Base-by-base conservation (phyloP, 2,888 invertebrate genomes). In the Acrobasis suavella region DNA sequence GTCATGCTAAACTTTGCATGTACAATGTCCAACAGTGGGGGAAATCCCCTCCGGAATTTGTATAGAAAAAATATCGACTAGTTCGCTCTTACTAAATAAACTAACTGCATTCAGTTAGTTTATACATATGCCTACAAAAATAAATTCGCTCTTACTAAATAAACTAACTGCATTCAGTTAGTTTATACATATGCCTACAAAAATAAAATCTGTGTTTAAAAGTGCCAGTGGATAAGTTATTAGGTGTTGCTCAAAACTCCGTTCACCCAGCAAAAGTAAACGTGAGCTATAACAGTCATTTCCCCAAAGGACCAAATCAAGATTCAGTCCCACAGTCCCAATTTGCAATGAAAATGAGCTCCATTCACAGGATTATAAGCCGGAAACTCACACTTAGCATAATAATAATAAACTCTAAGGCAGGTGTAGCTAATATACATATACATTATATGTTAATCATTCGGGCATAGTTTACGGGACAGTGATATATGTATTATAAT, bases 301-400 rank as follows among this genome's bases (percentile, higher is more conserved):
- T 42, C 56, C 16, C 9, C 12, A 56, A 56, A 56, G 56, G 56
- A 56, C 16, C 17, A 69, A 65, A 71, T 54, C 60, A 60, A 60
- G 58, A 65, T 64, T 65, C 72, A 42, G 39, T 17, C 17, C 15
- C n/a, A 54, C 3, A 78, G 76, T 83, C 82, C 82, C 81, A 85
- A 85, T 85, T 85, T 85, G 82, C 85, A 84, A 85, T 82, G 77
- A 80, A 77, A 80, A 85, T 83, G 77, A 85, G 77, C 69, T 72
- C 75, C 70, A 76, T 69, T 61, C 62, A 66, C 16, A 58, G 59
- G 55, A 64, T 65, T 59, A 66, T 65, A 64, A 52, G 55, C 49
- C 62, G 54, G 64, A 56, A 62, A 62, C 62, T 66, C 64, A 55
- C 58, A 65, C 62, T 69, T 69, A 69, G 67, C 69, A 72, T 72